Evolutionary conservation across 2,113 vertebrate genomes (phyloP), one percentile per base, ranked within the genome.

Genomic region (Hippocampus abdominalis): DNA sequence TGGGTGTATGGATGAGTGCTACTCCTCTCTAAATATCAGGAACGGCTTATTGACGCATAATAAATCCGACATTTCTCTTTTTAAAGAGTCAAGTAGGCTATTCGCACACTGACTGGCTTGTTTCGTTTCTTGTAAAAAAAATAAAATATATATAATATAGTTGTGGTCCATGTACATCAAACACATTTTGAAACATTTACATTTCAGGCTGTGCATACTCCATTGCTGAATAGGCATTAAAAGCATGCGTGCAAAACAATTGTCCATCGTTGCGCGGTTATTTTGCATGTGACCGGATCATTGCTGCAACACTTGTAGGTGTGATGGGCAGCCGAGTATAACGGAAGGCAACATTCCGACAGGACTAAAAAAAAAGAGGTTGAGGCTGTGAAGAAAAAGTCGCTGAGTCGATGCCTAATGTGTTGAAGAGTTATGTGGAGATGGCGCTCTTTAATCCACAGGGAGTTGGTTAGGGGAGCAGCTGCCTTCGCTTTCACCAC

Each of bases 1-100:
- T 64, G 63, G 63, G 63, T 64, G 63, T 46, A 64, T 27, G 42
- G 15, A 64, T 56, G 56, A 70, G 69, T 57, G 53, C 56, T 54
- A 49, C 56, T 53, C 65, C 42, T 29, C 42, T 71, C 39, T 65
- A 16, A 46, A 64, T 46, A 44, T 25, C 12, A 11, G n/a, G 13
- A 25, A 2, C n/a, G 40, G 39, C 27, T 66, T 66, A 36, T 67
- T 67, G 51, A 66, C 6, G 46, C 25, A 49, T 32, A 29, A 66
- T 48, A 53, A 32, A 49, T 6, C 6, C 9, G 15, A 13, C 29
- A 32, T 29, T 46, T 23, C 29, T 25, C 15, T 32, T 49, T 49
- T 49, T 32, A 12, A 48, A 48, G 48, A 20, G 46, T 36, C 4
- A 6, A 65, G 42, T 64, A 27, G 20, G 44, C 18, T 25, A 29